Conservation (phyloP, 2,797 vertebrate genomes). For the Pangasius sanitwongsei region DNA sequence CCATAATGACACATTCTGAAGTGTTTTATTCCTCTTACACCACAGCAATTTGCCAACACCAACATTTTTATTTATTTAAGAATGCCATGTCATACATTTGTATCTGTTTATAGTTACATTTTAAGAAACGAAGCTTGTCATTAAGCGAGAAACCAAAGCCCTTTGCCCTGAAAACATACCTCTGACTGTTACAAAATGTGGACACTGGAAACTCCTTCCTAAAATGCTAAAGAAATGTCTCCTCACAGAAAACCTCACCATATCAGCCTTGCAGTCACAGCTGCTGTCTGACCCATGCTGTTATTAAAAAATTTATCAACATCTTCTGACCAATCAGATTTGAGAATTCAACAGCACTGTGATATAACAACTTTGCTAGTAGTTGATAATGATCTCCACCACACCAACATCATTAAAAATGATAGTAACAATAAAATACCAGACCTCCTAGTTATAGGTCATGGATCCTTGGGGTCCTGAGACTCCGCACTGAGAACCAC, state of each 20-base stretch:
- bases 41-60: background rate
- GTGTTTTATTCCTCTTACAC: background rate
- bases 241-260: background rate
- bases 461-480: background rate
- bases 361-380: background rate
- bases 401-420: background rate
- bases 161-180: background rate
- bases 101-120: background rate
- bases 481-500: background rate
- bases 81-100: background rate
- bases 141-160: background rate
- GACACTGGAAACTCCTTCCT: background rate
- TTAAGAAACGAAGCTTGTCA: background rate
- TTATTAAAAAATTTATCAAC: background rate
- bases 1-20: background rate
- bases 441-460: background rate
- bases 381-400: background rate
- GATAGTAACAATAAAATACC: background rate
- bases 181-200: background rate
- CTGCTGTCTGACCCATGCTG: background rate
- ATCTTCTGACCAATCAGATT: background rate
- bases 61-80: background rate
- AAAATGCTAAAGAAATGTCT: background rate
- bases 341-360: background rate
- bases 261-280: background rate